Conservation (phyloP, 35 echinoderm and acorn worm species). For the Acanthaster planci region DNA sequence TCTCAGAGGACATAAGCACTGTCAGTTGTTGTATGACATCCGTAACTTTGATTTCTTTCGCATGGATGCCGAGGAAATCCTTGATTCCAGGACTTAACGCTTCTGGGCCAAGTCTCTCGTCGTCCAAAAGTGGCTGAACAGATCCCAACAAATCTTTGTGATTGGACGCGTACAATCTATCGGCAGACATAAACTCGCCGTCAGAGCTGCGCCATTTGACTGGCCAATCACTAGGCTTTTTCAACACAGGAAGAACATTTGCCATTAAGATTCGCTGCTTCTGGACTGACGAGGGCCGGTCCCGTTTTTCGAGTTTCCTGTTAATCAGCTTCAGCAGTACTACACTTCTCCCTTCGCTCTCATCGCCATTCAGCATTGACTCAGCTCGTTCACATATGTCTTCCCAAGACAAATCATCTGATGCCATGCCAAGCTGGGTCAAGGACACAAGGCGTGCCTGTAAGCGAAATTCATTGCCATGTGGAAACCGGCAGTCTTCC, state of each 20-base stretch:
- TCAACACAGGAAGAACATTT: constrained; percentile 22
- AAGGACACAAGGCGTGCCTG: constrained; percentile 12
- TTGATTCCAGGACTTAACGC: neutral
- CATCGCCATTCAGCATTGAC: neutral
- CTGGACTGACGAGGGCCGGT: neutral
- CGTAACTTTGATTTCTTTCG: neutral
- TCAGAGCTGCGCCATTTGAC: neutral
- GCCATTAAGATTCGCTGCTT: neutral
- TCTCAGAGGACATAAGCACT: neutral
- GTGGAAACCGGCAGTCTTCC: constrained; percentile 34
- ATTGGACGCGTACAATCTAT: neutral
- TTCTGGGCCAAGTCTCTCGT: neutral
- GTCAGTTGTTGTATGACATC: constrained; percentile 40
- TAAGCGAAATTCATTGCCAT: constrained; percentile 15
- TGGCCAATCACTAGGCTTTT: constrained; percentile 1
- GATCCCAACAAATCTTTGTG: constrained; percentile 14
- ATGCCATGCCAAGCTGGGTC: constrained; percentile 37
- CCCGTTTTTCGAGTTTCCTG: neutral
- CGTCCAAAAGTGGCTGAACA: neutral
- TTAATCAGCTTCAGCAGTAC: constrained; percentile 16
- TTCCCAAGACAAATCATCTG: constrained; percentile 26
- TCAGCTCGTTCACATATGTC: constrained; percentile 40
- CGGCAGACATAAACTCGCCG: neutral
- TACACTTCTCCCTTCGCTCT: neutral
- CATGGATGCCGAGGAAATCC: constrained; percentile 18